Conservation (phyloP, 2,113 vertebrate genomes). For the Lonchura striata region DNA sequence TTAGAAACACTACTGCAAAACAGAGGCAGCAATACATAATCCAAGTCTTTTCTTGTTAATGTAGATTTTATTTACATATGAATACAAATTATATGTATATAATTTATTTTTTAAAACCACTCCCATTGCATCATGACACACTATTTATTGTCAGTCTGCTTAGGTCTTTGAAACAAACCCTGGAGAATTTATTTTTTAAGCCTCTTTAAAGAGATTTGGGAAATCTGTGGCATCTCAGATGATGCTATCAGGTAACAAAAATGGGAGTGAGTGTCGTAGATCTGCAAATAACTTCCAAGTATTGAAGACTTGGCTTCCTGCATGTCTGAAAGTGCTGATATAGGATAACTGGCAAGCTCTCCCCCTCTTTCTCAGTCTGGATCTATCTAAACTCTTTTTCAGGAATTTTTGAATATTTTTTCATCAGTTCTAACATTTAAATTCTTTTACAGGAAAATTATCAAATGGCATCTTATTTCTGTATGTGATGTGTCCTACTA, state of each 20-base stretch:
- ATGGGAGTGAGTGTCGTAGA: neutral
- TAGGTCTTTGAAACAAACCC: neutral
- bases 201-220: neutral
- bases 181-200: neutral
- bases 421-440: neutral
- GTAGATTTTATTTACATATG: neutral
- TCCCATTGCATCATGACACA: neutral
- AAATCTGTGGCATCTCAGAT: neutral
- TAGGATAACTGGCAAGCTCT: neutral
- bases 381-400: neutral
- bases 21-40: neutral
- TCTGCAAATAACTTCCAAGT: neutral
- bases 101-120: neutral
- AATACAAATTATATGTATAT: neutral
- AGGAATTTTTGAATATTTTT: neutral
- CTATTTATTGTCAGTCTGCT: neutral
- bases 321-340: neutral
- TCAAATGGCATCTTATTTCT: neutral
- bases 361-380: neutral
- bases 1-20: neutral
- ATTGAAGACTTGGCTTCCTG: neutral
- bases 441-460: neutral
- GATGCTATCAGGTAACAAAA: neutral
- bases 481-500: neutral
- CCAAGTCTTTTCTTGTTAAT: neutral